phyloP scores from a whole-genome alignment of 2,888 invertebrate genomes.

The Nymphalis urticae region DNA sequence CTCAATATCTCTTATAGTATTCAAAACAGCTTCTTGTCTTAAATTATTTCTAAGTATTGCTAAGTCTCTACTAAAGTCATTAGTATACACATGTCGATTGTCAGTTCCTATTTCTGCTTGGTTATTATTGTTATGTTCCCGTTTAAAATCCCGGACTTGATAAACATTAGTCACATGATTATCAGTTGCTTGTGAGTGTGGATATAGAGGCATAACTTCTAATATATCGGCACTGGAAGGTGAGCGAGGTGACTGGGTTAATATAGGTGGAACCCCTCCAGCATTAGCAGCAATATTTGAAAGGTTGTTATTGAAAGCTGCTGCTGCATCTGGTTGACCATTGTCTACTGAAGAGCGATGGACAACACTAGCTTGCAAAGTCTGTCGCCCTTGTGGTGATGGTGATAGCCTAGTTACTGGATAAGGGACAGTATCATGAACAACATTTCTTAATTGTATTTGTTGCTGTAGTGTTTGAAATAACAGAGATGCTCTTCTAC shows the following conservation, averaged over 20 bases:
- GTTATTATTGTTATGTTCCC: constrained; percentile 78
- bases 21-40: constrained; percentile 61
- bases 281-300: constrained; percentile 49
- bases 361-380: constrained; percentile 69
- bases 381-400: constrained; percentile 66
- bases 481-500: constrained; percentile 91
- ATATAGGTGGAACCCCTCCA: constrained; percentile 47
- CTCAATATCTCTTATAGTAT: constrained; percentile 69
- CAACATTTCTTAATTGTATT: constrained; percentile 85
- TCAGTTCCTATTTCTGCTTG: constrained; percentile 57
- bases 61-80: constrained; percentile 72
- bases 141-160: constrained; percentile 79
- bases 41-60: constrained; percentile 68
- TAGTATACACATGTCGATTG: constrained; percentile 64
- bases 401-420: constrained; percentile 66
- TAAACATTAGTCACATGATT: constrained; percentile 80
- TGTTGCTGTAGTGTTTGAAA: constrained; percentile 93
- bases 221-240: constrained; percentile 80
- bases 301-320: constrained; percentile 54
- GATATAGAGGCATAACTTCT: constrained; percentile 79
- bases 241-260: constrained; percentile 71
- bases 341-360: constrained; percentile 74
- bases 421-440: constrained; percentile 66
- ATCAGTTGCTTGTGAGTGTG: constrained; percentile 60
- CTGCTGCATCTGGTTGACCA: constrained; percentile 58